Base-by-base conservation (phyloP, 2,888 invertebrate genomes). In the Cosmia trapezina region DNA sequence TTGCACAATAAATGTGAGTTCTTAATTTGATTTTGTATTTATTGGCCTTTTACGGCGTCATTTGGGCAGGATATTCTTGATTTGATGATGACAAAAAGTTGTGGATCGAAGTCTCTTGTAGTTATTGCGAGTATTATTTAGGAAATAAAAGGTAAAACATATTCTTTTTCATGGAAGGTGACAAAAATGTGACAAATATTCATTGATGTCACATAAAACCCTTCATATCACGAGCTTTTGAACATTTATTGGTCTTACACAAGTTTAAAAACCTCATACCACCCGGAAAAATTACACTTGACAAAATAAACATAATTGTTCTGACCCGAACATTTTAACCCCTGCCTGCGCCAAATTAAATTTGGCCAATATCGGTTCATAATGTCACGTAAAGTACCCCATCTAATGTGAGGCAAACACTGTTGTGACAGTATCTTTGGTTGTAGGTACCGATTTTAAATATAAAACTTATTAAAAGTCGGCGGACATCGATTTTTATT, bases 321-420 rank as follows among this genome's bases (percentile, higher is more conserved):
- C 57, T 88, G 88, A 90, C 88, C 90, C 79, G 53, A 73, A 65
- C 81, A 71, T 81, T 28, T 91, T 89, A 89, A 91, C 89, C 90
- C 81, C 51, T 59, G 82, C 66, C 78, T 83, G 84, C 79, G 78
- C 82, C 72, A 89, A 91, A 91, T 92, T 91, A 80, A 90, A 90
- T 90, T 89, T 88, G 83, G 83, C 83, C 88, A 89, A 88, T 91
- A 87, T 89, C 84, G 80, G 84, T 83, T 68, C 86, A 86, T 92
- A 91, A 93, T 92, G 84, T 87, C 90, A 77, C 88, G 88, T 94
- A 92, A 94, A 93, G 81, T 89, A 82, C 70, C 70, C 76, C 73
- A 88, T 88, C 88, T 91, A 91, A 94, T 93, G 92, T 84, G 88
- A 78, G 70, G 81, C 79, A 83, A 76, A 80, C 83, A 80, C 80